Conservation (phyloP, 2,797 vertebrate genomes). For the Galago senegalensis region DNA sequence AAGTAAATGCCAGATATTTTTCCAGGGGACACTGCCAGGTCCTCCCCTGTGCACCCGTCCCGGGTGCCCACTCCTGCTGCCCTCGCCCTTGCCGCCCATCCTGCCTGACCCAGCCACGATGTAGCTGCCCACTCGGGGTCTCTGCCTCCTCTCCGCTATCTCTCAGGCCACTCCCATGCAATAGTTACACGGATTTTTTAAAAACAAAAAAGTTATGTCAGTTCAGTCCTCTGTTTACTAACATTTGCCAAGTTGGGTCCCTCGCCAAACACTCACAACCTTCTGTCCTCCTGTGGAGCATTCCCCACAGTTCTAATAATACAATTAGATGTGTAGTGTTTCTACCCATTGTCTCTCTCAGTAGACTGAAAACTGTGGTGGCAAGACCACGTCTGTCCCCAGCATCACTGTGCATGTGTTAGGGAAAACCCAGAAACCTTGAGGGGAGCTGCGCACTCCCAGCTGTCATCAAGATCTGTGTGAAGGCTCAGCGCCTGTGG, state of each 20-base stretch:
- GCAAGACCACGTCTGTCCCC: not conserved
- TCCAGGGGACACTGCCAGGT: not conserved
- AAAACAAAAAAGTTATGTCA: not conserved
- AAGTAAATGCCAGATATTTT: not conserved
- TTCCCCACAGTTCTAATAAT: rapidly evolving
- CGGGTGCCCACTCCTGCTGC: not conserved
- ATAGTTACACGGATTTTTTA: not conserved
- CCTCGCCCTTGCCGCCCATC: not conserved
- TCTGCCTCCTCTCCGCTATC: not conserved
- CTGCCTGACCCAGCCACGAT: rapidly evolving
- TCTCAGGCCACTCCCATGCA: not conserved
- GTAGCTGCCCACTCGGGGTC: not conserved
- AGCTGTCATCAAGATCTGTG: not conserved
- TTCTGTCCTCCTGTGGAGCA: not conserved
- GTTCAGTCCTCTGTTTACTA: not conserved
- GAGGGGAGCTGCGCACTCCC: not conserved
- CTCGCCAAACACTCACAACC: not conserved
- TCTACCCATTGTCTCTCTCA: not conserved
- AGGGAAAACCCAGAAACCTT: not conserved
- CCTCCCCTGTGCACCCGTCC: not conserved
- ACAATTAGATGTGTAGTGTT: not conserved
- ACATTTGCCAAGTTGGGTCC: not conserved
- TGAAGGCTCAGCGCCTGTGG: no score
- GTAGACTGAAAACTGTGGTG: rapidly evolving
- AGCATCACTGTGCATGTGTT: not conserved